Percentiles rank a stretch among this genome's conserved stretches.
These are phyloP conservation scores for Atherinomorus stipes DNA, from an alignment of 2,113 vertebrate genomes.

Conservation along the genomic window DNA sequence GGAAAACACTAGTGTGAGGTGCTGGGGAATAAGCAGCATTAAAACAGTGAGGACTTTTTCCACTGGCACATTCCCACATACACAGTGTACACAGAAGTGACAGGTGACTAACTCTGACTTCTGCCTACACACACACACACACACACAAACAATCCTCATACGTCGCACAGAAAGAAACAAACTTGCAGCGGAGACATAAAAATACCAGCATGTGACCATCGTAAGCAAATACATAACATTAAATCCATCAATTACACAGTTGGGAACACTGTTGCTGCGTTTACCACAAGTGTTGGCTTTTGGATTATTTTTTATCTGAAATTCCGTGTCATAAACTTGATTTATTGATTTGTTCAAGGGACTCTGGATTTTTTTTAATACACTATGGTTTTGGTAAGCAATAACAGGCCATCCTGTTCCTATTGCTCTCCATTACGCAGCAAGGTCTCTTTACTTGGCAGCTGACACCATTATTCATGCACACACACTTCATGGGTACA, in stretches of 20 bases:
- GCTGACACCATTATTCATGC: constrained; percentile 15
- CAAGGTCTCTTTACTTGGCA: constrained; percentile 33
- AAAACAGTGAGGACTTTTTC: constrained; percentile 76
- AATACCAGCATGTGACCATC: background rate
- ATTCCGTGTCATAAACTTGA: constrained; percentile 42
- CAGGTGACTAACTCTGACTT: constrained; percentile 75
- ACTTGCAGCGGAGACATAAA: background rate
- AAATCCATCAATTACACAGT: constrained; percentile 34
- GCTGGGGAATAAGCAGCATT: constrained; percentile 79
- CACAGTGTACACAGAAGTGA: constrained; percentile 72
- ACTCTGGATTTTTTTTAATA: constrained; percentile 24
- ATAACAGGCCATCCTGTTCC: constrained; percentile 45
- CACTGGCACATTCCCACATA: constrained; percentile 69
- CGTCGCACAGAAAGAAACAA: background rate
- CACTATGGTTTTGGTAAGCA: constrained; percentile 42
- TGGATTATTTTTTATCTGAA: constrained; percentile 20
- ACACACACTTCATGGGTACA: background rate
- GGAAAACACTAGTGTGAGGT: constrained; percentile 75
- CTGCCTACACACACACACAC: constrained; percentile 44
- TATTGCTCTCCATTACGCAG: constrained; percentile 46
- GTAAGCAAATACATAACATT: constrained; percentile 1
- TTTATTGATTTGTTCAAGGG: constrained; percentile 52
- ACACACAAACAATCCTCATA: constrained; percentile 10
- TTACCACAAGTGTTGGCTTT: constrained; percentile 3
- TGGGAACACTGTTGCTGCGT: constrained; percentile 18